Base-by-base conservation (phyloP, 1,140 invertebrate genomes). In the Cecropterus lyciades region DNA sequence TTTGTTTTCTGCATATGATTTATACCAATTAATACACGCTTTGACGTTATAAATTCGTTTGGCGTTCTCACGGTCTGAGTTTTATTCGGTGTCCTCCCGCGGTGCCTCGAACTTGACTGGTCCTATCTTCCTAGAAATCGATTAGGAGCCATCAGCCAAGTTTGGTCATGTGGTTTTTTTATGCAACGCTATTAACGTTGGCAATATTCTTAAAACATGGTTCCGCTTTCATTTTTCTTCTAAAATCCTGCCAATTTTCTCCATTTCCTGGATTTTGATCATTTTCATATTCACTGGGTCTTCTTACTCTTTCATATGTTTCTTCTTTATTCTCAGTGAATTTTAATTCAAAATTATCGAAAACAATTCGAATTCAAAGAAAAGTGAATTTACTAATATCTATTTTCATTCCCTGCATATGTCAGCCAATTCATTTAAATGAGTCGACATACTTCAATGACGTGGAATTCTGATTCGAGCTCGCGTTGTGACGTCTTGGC, bases 1-100 rank as follows among this genome's bases (percentile, higher is more conserved):
- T 87, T 87, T 89, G 82, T 87, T 84, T 81, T 70, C 70, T 53
- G 55, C 69, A 73, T 82, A 80, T 82, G 83, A 88, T 82, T 83
- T 80, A 84, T 69, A 24, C 53, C 69, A 73, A 75, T 82, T 80
- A 79, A 75, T 82, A 62, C 51, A 62, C 57, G 14, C 45, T 66
- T 62, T 52, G 33, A 65, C 51, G 51, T 73, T 70, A 72, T 78
- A 72, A 71, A 73, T 75, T 70, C 56, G 46, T 51, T 75, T 75
- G 66, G 72, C 70, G 42, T 72, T 74, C 67, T 16, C 64, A 30
- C 63, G 49, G 48, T 48, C 27, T 52, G 40, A 43, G 65, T 62
- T 55, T 56, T 57, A 42, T 51, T 71, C 72, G 63, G 49, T 27
- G 42, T 20, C 46, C 46, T 20, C 27, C 14, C 13, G 60, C 51